These are phyloP conservation scores for Zaprionus nigranus DNA, from an alignment of 1,140 invertebrate genomes.

Conservation along the genomic window DNA sequence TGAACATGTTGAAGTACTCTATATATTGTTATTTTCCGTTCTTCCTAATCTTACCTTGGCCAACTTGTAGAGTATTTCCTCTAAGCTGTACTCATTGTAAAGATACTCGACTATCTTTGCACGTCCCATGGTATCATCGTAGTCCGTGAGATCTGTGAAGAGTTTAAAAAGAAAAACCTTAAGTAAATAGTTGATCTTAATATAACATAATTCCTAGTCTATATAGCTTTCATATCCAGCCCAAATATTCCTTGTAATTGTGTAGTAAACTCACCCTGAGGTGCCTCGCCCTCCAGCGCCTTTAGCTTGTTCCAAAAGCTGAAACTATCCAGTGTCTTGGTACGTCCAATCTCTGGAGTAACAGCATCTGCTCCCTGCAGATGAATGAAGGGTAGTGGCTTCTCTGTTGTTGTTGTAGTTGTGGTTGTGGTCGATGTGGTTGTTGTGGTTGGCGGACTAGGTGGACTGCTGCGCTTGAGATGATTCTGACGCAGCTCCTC, in stretches of 20 bases:
- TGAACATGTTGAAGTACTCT: not conserved
- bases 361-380: conserved; percentile 35
- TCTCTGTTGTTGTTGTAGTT: conserved; percentile 72
- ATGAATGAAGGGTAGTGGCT: conserved; percentile 62
- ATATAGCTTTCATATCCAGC: not conserved
- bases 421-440: conserved; percentile 58
- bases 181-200: not conserved
- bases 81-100: conserved; percentile 89
- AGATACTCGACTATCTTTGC: conserved; percentile 88
- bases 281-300: conserved; percentile 61
- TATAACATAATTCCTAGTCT: not conserved
- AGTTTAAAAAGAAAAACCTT: not conserved
- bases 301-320: conserved; percentile 77
- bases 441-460: conserved; percentile 50
- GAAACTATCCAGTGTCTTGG: conserved; percentile 66
- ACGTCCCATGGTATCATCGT: conserved; percentile 85
- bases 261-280: conserved; percentile 43
- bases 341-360: conserved; percentile 21
- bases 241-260: not conserved
- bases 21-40: not conserved
- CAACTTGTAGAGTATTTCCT: conserved; percentile 91
- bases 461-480: conserved; percentile 64
- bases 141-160: conserved; percentile 75
- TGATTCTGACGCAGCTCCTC: conserved; percentile 76
- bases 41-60: conserved; percentile 87